phyloP scores from a whole-genome alignment of 2,113 vertebrate genomes.

The Istiophorus platypterus region DNA sequence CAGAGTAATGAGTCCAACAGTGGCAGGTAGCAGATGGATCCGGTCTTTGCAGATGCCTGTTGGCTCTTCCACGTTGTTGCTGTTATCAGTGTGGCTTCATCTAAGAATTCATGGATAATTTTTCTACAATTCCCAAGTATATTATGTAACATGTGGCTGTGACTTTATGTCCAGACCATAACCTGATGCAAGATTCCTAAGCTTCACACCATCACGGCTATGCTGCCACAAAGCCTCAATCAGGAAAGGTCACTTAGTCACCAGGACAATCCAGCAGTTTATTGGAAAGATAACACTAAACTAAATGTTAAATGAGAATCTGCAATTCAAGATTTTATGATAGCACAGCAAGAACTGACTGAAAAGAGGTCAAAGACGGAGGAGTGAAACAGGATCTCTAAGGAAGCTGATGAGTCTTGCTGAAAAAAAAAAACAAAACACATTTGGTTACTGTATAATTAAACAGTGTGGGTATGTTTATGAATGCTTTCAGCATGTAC shows the following conservation, averaged over 20 bases:
- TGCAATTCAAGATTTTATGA: slow-evolving; percentile 21
- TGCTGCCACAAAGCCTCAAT: not conserved
- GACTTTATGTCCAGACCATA: slow-evolving; percentile 36
- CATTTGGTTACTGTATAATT: not conserved
- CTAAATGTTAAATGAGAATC: slow-evolving; percentile 26
- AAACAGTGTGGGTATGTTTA: not conserved
- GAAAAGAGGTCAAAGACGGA: not conserved
- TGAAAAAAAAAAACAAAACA: not conserved
- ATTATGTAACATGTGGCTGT: slow-evolving; percentile 33
- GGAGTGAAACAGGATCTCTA: not conserved
- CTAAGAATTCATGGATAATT: slow-evolving; percentile 52
- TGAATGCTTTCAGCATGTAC: not conserved
- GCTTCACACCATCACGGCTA: not conserved
- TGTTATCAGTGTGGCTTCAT: slow-evolving; percentile 54
- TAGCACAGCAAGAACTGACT: not conserved
- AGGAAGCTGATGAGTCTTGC: not conserved
- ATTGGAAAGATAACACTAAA: not conserved
- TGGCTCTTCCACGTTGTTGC: slow-evolving; percentile 31
- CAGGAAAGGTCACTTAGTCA: slow-evolving; percentile 2
- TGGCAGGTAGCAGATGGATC: slow-evolving; percentile 12
- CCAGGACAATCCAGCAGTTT: slow-evolving; percentile 13
- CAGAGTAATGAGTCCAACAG: slow-evolving; percentile 33
- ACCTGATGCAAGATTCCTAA: slow-evolving; percentile 10
- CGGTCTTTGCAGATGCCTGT: slow-evolving; percentile 1
- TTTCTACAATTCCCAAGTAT: slow-evolving; percentile 34